These are phyloP conservation scores for Lophochroa leadbeateri DNA, from an alignment of 2,113 vertebrate genomes.

Conservation along the genomic window DNA sequence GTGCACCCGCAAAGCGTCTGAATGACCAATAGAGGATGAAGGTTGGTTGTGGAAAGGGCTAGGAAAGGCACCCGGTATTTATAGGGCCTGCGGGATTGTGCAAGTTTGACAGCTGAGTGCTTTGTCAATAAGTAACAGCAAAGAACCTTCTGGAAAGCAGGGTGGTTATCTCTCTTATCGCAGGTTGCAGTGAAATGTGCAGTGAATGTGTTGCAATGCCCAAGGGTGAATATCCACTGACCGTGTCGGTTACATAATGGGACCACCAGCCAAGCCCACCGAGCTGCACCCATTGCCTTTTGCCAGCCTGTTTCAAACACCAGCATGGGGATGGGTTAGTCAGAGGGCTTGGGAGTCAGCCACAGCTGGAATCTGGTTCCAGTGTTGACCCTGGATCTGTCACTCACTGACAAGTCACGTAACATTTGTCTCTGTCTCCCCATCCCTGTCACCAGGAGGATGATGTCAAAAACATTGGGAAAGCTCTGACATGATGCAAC, in stretches of 20 bases:
- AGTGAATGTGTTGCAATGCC: background rate
- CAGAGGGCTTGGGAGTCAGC: background rate
- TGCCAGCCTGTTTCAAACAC: background rate
- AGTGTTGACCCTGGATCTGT: accelerated
- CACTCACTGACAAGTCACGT: accelerated
- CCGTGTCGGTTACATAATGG: background rate
- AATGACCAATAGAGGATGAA: background rate
- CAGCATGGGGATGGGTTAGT: background rate
- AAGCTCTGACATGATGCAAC: background rate
- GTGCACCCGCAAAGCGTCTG: background rate
- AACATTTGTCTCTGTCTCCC: background rate
- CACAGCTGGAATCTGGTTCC: background rate
- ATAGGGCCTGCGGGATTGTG: background rate
- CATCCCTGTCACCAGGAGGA: background rate
- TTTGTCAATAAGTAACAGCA: constrained; percentile 55
- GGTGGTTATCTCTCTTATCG: background rate
- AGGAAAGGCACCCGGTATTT: background rate
- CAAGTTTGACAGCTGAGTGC: background rate
- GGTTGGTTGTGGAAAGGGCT: background rate
- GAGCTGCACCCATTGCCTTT: background rate
- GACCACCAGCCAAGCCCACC: background rate
- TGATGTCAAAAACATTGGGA: background rate
- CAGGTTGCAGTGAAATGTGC: background rate
- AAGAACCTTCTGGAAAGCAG: background rate
- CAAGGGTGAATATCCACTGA: constrained; percentile 10